These are phyloP conservation scores for Drosophila atroscutellata DNA, from an alignment of 2,888 invertebrate species.

Conservation along the genomic window DNA sequence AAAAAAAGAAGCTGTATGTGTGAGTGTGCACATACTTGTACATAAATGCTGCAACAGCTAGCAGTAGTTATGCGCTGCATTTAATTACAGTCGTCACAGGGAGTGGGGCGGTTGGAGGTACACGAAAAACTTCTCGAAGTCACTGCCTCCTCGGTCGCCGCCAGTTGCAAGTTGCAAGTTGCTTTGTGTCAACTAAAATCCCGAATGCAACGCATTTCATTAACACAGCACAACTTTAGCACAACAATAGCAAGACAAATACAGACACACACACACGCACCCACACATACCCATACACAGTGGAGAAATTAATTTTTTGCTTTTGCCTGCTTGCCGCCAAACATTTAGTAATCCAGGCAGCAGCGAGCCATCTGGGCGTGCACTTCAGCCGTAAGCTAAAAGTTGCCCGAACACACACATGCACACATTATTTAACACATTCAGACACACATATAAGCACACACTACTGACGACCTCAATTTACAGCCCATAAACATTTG, in stretches of 20 bases:
- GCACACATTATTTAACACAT: slow-evolving; percentile 26
- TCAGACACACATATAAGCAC: slow-evolving; percentile 21
- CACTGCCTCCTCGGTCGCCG: slow-evolving; percentile 41
- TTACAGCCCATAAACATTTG: slow-evolving; percentile 67
- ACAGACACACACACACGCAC: slow-evolving; percentile 24
- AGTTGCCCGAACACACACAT: slow-evolving; percentile 49
- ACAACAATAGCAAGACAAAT: slow-evolving; percentile 53
- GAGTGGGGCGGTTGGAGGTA: not conserved
- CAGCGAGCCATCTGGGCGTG: slow-evolving; percentile 38
- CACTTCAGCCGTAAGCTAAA: slow-evolving; percentile 72
- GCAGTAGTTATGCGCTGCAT: slow-evolving; percentile 60
- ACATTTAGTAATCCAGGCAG: slow-evolving; percentile 58
- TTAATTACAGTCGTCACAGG: slow-evolving; percentile 60
- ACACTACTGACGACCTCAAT: slow-evolving; percentile 68
- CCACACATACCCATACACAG: slow-evolving; percentile 15
- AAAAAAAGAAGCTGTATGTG: slow-evolving; percentile 39
- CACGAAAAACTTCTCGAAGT: slow-evolving; percentile 55
- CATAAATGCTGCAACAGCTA: slow-evolving; percentile 60
- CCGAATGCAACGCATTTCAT: slow-evolving; percentile 77
- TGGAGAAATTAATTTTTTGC: slow-evolving; percentile 47
- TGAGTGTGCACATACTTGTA: slow-evolving; percentile 24
- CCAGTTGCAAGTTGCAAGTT: slow-evolving; percentile 44
- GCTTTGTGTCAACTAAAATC: slow-evolving; percentile 68
- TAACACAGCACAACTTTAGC: slow-evolving; percentile 70
- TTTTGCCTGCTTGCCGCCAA: slow-evolving; percentile 59